A percentile compares a stretch with the other conserved stretches of the same genome.
phyloP scores from a whole-genome alignment of 1,140 invertebrate species.

The Himalopsyche phryganea region DNA sequence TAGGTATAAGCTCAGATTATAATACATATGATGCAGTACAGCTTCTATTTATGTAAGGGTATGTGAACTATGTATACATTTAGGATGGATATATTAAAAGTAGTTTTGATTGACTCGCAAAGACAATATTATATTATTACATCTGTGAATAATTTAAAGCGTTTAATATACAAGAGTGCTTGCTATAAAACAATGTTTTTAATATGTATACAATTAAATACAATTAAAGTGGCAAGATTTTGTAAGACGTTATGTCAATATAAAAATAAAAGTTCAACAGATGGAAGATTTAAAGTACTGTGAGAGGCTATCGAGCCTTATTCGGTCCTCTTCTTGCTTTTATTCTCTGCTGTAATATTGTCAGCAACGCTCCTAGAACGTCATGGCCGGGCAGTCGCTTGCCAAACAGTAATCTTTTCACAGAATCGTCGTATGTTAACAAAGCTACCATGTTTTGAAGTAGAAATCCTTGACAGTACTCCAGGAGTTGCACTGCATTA shows the following conservation, averaged over 20 bases:
- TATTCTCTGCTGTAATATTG: conserved; percentile 76
- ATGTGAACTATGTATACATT: no score
- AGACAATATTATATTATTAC: neutral
- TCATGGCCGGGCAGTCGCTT: conserved; percentile 88
- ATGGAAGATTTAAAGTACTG: neutral
- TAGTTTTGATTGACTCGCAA: neutral
- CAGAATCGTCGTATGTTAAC: conserved; percentile 85
- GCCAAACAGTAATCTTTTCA: conserved; percentile 82
- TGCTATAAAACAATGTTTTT: no score
- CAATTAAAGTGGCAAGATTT: neutral
- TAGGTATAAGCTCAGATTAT: no score
- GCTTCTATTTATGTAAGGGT: no score
- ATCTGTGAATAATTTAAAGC: neutral
- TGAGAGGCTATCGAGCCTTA: conserved; percentile 22
- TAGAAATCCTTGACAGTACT: conserved; percentile 88
- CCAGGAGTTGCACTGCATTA: conserved; percentile 77
- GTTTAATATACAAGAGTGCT: no score
- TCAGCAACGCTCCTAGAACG: conserved; percentile 75
- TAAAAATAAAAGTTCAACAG: no score
- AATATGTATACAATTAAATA: no score
- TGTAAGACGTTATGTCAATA: conserved; percentile 7
- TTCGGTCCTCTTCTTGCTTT: conserved; percentile 53
- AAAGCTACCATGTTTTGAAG: conserved; percentile 92
- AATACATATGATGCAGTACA: no score
- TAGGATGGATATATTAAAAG: no score